Percentiles rank a stretch among this genome's conserved stretches.
Conservation (phyloP, 2,797 vertebrate species). For the Chanos chanos region DNA sequence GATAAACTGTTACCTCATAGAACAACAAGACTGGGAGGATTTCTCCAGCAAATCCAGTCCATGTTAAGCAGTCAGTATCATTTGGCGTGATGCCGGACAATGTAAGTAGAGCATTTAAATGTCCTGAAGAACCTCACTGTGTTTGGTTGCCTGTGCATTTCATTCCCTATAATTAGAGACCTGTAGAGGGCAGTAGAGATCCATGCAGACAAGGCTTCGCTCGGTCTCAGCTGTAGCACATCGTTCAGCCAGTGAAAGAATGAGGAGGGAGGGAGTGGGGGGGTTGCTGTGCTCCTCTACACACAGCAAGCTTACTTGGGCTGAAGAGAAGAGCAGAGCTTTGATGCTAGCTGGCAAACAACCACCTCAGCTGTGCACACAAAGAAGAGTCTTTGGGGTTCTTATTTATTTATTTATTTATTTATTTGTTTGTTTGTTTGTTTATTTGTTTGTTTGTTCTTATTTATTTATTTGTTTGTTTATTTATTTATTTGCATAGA, state of each 20-base stretch:
- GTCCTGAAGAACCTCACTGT: too few species aligned
- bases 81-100: too few species aligned
- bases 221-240: slow-evolving; percentile 30
- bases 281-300: slow-evolving; percentile 8
- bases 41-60: too few species aligned
- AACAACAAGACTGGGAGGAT: too few species aligned
- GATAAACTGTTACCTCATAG: too few species aligned
- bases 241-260: too few species aligned
- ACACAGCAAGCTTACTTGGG: slow-evolving; percentile 14
- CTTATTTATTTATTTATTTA: slow-evolving; percentile 24
- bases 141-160: too few species aligned
- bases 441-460: slow-evolving; percentile 39
- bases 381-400: slow-evolving; percentile 15
- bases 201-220: slow-evolving; percentile 42
- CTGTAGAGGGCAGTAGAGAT: slow-evolving; percentile 75
- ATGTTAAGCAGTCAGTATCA: too few species aligned
- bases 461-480: too few species aligned
- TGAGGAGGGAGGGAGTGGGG: not conserved
- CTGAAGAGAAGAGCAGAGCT: slow-evolving; percentile 22
- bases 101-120: too few species aligned
- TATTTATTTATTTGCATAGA: too few species aligned
- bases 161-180: not conserved
- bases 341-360: slow-evolving; percentile 28
- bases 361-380: slow-evolving; percentile 25
- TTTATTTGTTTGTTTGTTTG: slow-evolving; percentile 21